Percentiles rank a stretch among this genome's conserved stretches.
These are phyloP conservation scores for Mycetomoellerius zeteki DNA, from an alignment of 1,140 invertebrate species.

Conservation along the genomic window DNA sequence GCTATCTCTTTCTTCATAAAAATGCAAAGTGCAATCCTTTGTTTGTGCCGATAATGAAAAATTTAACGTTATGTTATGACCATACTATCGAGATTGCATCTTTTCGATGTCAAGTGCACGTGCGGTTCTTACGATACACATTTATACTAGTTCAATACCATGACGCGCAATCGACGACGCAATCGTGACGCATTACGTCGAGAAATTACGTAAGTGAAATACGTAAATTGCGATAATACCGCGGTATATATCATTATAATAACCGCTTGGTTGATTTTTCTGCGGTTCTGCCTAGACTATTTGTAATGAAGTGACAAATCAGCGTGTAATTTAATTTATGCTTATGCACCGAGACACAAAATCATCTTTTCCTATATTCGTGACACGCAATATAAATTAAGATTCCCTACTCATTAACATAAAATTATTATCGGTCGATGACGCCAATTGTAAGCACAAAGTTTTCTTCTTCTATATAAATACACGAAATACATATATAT, in stretches of 20 bases:
- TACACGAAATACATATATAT: neutral
- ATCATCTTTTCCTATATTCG: neutral
- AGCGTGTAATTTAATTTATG: conserved; percentile 5
- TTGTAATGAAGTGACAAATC: conserved; percentile 8
- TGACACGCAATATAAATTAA: neutral
- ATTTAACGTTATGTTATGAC: neutral
- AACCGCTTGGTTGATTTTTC: neutral
- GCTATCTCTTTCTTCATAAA: neutral
- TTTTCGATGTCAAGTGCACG: neutral
- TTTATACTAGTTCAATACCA: neutral
- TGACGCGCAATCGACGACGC: neutral
- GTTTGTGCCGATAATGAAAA: neutral
- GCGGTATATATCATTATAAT: neutral
- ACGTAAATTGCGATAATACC: conserved; percentile 35
- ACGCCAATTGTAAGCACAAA: neutral
- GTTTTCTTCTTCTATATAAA: neutral
- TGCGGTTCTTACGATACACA: neutral
- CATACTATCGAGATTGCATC: neutral
- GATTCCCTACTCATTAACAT: neutral
- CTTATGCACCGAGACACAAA: neutral
- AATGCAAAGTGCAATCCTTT: neutral
- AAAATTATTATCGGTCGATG: neutral
- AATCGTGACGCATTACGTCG: neutral
- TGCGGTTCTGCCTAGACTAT: neutral
- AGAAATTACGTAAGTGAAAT: conserved; percentile 12